phyloP scores from a whole-genome alignment of 2,797 vertebrate genomes.

The Threskiornis aethiopicus region DNA sequence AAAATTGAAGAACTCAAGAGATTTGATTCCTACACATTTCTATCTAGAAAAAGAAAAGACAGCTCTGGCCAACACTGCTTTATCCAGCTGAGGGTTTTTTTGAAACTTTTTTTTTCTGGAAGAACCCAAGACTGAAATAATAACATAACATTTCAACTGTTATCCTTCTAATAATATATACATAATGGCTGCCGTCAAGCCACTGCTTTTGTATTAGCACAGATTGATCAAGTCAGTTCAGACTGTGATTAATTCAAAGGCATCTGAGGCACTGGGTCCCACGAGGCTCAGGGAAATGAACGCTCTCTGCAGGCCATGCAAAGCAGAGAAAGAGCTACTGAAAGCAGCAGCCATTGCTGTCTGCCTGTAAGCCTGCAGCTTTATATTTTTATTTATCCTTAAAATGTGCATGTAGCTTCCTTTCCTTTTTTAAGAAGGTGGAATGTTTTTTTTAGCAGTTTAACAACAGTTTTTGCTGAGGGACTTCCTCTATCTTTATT shows the following conservation, averaged over 20 bases:
- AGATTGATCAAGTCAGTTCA: background rate
- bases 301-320: background rate
- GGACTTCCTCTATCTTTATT: background rate
- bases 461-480: background rate
- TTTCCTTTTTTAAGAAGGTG: background rate
- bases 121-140: background rate
- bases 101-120: background rate
- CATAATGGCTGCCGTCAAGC: background rate
- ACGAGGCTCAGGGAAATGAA: background rate
- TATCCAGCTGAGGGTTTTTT: background rate
- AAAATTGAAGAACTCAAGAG: fast-evolving
- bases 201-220: background rate
- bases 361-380: background rate
- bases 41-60: background rate
- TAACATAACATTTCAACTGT: background rate
- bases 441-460: background rate
- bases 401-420: background rate
- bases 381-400: background rate
- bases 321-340: background rate
- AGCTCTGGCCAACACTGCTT: background rate
- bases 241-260: background rate
- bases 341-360: background rate
- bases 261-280: background rate
- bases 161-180: background rate
- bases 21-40: background rate